Conservation (phyloP, 2,797 vertebrate species). For the Pipistrellus nathusii region DNA sequence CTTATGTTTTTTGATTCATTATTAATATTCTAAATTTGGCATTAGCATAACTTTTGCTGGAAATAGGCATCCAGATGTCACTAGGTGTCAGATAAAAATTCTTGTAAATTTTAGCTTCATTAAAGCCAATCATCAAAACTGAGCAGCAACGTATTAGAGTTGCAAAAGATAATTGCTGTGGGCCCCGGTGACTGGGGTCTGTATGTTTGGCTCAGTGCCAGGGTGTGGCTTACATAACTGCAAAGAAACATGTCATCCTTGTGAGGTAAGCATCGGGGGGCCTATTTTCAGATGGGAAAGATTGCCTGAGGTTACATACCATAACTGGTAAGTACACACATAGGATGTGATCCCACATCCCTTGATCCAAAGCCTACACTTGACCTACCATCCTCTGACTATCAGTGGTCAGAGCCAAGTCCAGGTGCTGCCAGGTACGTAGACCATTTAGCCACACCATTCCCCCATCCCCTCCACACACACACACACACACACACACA, state of each 20-base stretch:
- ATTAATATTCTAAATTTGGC: conserved; percentile 40
- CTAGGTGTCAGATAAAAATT: conserved; percentile 6
- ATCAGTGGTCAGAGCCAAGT: not conserved
- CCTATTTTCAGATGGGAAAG: not conserved
- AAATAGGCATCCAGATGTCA: not conserved
- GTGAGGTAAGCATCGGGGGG: not conserved
- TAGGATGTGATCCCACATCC: not conserved
- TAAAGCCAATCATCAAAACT: not conserved
- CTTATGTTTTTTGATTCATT: not conserved
- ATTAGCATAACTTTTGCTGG: not conserved
- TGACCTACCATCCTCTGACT: not conserved
- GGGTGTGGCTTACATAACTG: not conserved
- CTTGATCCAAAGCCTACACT: not conserved
- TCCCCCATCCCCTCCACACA: too few species aligned
- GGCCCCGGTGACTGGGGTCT: not conserved
- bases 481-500: too few species aligned
- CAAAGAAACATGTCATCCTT: not conserved
- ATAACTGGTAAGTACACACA: not conserved
- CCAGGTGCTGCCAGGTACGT: not conserved
- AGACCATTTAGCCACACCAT: not conserved
- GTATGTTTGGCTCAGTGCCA: not conserved
- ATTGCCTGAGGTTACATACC: not conserved
- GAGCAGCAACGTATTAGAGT: not conserved
- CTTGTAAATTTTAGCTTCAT: not conserved
- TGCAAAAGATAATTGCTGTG: not conserved